Base-by-base conservation (phyloP, 1,140 invertebrate genomes). In the Lepidotrigona ventralis region DNA sequence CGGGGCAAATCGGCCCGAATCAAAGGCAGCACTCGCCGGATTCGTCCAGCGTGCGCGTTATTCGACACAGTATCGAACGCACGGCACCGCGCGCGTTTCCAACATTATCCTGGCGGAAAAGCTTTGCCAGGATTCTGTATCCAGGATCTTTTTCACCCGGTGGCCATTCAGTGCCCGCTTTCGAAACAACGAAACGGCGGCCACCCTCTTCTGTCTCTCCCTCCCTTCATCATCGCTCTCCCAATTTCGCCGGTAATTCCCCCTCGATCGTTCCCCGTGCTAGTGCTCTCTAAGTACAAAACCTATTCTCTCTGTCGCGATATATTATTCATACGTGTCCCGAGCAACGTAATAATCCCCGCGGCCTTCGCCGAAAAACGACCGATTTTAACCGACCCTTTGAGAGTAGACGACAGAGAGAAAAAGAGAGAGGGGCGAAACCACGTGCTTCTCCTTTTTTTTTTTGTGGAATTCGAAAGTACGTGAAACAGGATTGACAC, bases 341-440 rank as follows among this genome's bases (percentile, higher is more conserved):
- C 46, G 58, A 11, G 17, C 54, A 66, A 66, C 46, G 63, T 77
- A 77, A 77, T 77, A 77, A 64, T 77, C 73, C 73, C 33, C 58
- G 8, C 39, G 19, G 17, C 11, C n/a, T 53, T 11, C 72, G 29
- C 29, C 56, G 33, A 76, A 29, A 33, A 66, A 69, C 79, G 78
- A 82, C 54, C 78, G 68, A 82, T 81, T 87, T 72, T 63, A 78
- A 83, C 60, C 63, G 58, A 58, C n/a, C 70, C 60, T 73, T 66
- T 33, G 39, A 26, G 58, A 23, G n/a, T 60, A 19, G 29, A 33
- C 19, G 17, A 8, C 39, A 1, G 17, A 19, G 15, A 11, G 33
- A 33, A 26, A 39, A 29, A 23, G 23, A 33, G 17, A 19, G 29
- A 68, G 64, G 4, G 33, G 33, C 2, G 33, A 33, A 33, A 33